Conservation (phyloP, 2,797 vertebrate genomes). For the Periophthalmus magnuspinnatus region DNA sequence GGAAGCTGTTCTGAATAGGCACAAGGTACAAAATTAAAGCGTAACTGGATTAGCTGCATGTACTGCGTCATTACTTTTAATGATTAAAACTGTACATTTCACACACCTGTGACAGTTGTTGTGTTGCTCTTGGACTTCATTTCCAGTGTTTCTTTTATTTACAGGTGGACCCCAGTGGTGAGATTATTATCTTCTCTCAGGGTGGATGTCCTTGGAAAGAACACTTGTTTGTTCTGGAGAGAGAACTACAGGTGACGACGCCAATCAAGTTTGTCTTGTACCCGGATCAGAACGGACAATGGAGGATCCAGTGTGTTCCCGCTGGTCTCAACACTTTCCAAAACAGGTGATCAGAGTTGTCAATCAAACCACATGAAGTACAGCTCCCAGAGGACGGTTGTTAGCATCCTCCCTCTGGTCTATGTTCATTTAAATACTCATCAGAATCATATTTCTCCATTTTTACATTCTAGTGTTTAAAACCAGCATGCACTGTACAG, state of each 20-base stretch:
- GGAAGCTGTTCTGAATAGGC: slow-evolving; percentile 77
- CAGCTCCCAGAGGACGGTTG: neutral
- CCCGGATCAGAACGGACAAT: slow-evolving; percentile 82
- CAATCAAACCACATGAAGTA: neutral
- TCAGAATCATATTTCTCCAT: slow-evolving; percentile 4
- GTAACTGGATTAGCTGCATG: neutral
- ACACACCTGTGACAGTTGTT: neutral
- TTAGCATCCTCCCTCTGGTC: neutral
- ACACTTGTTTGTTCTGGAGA: slow-evolving; percentile 87
- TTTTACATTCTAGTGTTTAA: slow-evolving; percentile 8
- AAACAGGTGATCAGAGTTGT: slow-evolving; percentile 81
- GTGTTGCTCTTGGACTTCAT: neutral
- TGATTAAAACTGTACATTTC: neutral
- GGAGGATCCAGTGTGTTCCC: slow-evolving; percentile 93
- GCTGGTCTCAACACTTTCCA: slow-evolving; percentile 84
- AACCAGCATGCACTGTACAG: slow-evolving; percentile 18
- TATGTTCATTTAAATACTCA: slow-evolving; percentile 19
- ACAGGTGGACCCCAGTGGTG: slow-evolving; percentile 87
- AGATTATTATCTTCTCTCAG: slow-evolving; percentile 80
- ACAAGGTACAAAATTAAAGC: slow-evolving; percentile 74
- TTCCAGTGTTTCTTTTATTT: slow-evolving; percentile 20
- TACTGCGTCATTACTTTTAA: neutral
- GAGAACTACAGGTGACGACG: slow-evolving; percentile 73
- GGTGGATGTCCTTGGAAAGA: slow-evolving; percentile 95
- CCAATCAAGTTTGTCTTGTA: slow-evolving; percentile 86